Evolutionary conservation across 2,113 vertebrate genomes (phyloP).

Genomic region (Pelecanus crispus): DNA sequence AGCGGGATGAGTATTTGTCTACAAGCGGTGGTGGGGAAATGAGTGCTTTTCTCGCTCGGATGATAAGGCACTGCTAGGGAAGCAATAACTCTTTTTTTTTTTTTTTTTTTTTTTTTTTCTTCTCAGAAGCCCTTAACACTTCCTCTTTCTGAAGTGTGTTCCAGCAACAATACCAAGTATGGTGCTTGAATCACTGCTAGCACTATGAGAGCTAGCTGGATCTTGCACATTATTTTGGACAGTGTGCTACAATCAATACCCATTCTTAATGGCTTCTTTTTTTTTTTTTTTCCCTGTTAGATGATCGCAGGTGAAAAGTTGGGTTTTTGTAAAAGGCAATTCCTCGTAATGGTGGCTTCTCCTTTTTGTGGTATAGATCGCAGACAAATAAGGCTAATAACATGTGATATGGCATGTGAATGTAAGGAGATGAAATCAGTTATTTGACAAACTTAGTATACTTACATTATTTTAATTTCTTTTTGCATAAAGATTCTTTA

Average conservation of each 20-base stretch:
- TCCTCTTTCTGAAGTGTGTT: not conserved
- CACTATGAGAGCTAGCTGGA: rapidly evolving
- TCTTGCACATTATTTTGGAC: not conserved
- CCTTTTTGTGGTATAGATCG: not conserved
- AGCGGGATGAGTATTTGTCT: rapidly evolving
- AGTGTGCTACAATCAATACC: too few species aligned
- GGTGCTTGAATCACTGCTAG: not conserved
- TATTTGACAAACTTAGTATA: not conserved
- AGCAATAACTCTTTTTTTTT: not conserved
- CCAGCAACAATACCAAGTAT: not conserved
- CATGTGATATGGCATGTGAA: not conserved
- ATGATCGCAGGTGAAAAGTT: not conserved
- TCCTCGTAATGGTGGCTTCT: not conserved
- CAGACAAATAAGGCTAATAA: not conserved
- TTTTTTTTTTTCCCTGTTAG: not conserved
- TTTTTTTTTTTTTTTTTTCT: too few species aligned
- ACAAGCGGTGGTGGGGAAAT: rapidly evolving
- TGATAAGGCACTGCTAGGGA: not conserved
- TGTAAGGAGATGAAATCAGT: not conserved
- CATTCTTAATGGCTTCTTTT: not conserved
- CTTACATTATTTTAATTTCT: not conserved
- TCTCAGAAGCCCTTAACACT: not conserved
- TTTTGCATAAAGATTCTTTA: not conserved
- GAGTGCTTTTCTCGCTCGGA: not conserved
- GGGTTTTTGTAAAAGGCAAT: not conserved